Percentiles rank a stretch among this genome's conserved stretches.
phyloP scores from a whole-genome alignment of 2,888 invertebrate species.

The Vanessa cardui region DNA sequence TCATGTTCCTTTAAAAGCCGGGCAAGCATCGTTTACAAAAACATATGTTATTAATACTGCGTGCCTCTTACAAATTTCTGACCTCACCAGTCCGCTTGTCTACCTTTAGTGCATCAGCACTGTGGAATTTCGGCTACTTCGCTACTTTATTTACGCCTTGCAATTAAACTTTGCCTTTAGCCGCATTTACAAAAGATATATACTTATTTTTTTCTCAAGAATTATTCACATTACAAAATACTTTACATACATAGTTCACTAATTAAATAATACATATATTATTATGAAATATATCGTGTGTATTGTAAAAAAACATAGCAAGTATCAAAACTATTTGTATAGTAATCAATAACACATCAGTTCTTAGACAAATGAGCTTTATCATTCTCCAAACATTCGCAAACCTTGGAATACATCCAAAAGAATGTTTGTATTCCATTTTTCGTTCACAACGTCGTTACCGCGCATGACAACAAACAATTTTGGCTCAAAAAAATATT shows the following conservation, averaged over 20 bases:
- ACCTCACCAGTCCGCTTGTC: no score
- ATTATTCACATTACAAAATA: no score
- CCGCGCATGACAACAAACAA: conserved; percentile 16
- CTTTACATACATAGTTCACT: no score
- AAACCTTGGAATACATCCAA: conserved; percentile 57
- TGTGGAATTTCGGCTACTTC: no score
- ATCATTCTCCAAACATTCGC: conserved; percentile 35
- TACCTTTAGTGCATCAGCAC: no score
- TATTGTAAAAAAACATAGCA: background rate
- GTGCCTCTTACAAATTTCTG: no score
- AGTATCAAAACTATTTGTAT: conserved; percentile 9
- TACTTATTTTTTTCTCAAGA: no score
- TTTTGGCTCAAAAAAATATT: conserved; percentile 4
- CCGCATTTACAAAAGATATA: no score
- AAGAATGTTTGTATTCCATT: conserved; percentile 39
- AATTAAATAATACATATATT: no score
- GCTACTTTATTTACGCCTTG: no score
- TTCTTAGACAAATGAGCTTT: conserved; percentile 29
- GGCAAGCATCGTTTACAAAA: background rate
- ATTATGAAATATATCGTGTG: background rate
- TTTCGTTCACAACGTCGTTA: conserved; percentile 35
- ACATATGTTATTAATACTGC: background rate
- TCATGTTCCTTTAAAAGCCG: background rate
- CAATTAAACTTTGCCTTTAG: no score
- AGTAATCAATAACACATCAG: conserved; percentile 22